Conservation (phyloP, 2,888 invertebrate species). For the Drosophila kanekoi region DNA sequence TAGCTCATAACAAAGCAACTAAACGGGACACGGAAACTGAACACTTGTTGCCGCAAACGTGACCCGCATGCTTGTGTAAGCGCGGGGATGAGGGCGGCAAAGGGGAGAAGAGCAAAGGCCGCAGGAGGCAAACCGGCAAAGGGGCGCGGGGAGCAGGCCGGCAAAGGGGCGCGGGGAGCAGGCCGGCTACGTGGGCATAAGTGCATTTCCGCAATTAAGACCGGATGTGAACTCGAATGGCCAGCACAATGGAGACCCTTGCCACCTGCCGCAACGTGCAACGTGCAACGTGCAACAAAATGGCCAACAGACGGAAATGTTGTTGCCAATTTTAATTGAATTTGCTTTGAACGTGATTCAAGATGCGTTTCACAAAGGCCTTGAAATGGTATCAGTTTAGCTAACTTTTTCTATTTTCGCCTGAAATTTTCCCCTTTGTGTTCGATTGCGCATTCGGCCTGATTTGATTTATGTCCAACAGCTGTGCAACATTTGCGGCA, state of each 20-base stretch:
- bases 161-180: background rate
- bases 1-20: constrained; percentile 30
- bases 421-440: constrained; percentile 8
- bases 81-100: background rate
- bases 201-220: constrained; percentile 76
- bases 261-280: constrained; percentile 22
- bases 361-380: constrained; percentile 6
- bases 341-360: constrained; percentile 41
- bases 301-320: constrained; percentile 17
- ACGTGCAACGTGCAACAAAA: constrained; percentile 22
- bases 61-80: constrained; percentile 49
- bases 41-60: constrained; percentile 74
- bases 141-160: background rate
- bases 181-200: constrained; percentile 22
- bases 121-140: background rate
- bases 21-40: constrained; percentile 16
- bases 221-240: constrained; percentile 63
- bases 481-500: constrained; percentile 31
- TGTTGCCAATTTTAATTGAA: constrained; percentile 59
- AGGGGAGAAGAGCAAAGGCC: too few relatives aligned
- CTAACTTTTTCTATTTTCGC: background rate
- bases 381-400: constrained; percentile 8
- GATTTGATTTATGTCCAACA: constrained; percentile 16
- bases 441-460: constrained; percentile 21
- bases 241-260: constrained; percentile 21